Conservation (phyloP, 2,888 invertebrate species). For the Tubulanus polymorphus region DNA sequence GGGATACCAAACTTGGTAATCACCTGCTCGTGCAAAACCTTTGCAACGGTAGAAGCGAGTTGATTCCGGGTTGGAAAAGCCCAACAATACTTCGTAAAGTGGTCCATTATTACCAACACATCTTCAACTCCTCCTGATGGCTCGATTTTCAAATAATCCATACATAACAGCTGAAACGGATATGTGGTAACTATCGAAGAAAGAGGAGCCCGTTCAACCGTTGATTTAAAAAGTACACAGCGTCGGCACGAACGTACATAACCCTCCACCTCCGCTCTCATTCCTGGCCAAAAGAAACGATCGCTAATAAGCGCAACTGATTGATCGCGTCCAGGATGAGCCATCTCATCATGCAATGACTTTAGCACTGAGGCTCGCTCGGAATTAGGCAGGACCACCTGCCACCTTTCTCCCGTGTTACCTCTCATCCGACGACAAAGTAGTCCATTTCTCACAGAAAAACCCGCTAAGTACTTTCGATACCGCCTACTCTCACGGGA, state of each 20-base stretch:
- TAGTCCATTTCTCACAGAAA: background rate
- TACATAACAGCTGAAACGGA: too few species aligned
- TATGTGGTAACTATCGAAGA: too few species aligned
- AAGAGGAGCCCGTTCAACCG: too few species aligned
- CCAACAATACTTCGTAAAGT: slow-evolving; percentile 18
- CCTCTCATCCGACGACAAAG: background rate
- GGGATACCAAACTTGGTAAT: slow-evolving; percentile 20
- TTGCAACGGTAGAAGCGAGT: slow-evolving; percentile 16
- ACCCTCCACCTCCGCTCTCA: slow-evolving; percentile 12
- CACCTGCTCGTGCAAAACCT: slow-evolving; percentile 20
- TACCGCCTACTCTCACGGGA: too few species aligned
- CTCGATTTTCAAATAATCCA: slow-evolving; percentile 17
- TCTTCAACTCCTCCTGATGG: slow-evolving; percentile 20
- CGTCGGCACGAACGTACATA: background rate
- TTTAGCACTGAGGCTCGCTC: background rate
- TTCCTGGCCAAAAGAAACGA: slow-evolving; percentile 22
- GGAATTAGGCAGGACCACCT: background rate
- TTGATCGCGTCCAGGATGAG: slow-evolving; percentile 18
- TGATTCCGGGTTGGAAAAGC: slow-evolving; percentile 21
- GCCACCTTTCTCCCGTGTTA: background rate
- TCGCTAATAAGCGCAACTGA: slow-evolving; percentile 13
- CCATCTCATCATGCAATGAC: slow-evolving; percentile 18
- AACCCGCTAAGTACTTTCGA: too few species aligned
- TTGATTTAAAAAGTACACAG: too few species aligned
- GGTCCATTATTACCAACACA: slow-evolving; percentile 22